Conservation (phyloP, 2,797 vertebrate genomes). For the Etheostoma perlongum region DNA sequence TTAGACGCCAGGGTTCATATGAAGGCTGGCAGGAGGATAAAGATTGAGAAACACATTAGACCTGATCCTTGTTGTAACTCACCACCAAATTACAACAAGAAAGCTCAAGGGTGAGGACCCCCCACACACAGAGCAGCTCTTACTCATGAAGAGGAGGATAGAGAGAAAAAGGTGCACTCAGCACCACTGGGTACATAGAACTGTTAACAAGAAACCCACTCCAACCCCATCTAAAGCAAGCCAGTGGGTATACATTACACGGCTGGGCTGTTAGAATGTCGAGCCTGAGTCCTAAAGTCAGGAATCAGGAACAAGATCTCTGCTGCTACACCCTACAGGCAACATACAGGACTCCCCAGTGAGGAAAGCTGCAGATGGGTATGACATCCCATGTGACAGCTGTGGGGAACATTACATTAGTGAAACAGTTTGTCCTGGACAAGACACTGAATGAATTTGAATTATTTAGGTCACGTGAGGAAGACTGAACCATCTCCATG, state of each 20-base stretch:
- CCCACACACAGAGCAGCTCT: background rate
- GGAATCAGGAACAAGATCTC: constrained; percentile 11
- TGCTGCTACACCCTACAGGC: constrained; percentile 1
- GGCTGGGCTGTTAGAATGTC: constrained; percentile 13
- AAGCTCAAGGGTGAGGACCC: background rate
- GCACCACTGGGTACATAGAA: constrained; percentile 12
- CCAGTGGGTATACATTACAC: constrained; percentile 12
- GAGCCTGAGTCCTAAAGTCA: background rate
- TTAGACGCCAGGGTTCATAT: background rate
- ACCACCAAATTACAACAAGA: background rate
- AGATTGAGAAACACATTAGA: background rate
- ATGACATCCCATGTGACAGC: background rate
- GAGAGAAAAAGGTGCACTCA: background rate
- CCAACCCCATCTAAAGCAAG: constrained; percentile 4
- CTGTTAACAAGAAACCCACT: constrained; percentile 8
- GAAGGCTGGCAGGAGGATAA: background rate
- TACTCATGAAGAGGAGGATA: background rate
- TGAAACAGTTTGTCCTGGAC: background rate
- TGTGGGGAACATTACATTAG: background rate
- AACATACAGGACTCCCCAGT: background rate
- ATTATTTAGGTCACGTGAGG: background rate
- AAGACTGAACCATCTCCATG: background rate
- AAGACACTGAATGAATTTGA: background rate
- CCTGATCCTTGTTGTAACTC: background rate
- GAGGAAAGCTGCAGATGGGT: background rate